Conservation (phyloP, 2,888 invertebrate genomes). For the Amiota mariae region DNA sequence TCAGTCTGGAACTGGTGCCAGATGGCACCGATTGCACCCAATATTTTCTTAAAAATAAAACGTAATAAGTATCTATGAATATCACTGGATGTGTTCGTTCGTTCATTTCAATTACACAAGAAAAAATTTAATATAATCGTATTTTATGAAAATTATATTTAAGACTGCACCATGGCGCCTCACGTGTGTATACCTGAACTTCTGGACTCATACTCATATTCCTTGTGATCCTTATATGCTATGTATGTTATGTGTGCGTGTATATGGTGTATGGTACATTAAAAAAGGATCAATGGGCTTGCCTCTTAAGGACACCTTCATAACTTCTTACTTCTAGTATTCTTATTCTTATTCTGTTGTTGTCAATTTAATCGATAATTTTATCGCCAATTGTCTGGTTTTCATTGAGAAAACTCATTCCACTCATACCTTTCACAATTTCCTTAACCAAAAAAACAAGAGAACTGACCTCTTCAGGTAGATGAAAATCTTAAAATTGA, state of each 20-base stretch:
- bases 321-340: conserved; percentile 29
- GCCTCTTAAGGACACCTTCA: conserved; percentile 27
- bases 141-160: conserved; percentile 30
- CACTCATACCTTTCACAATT: too few species aligned
- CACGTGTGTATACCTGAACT: conserved; percentile 21
- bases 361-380: conserved; percentile 50
- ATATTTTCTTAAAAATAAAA: not conserved
- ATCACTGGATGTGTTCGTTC: not conserved
- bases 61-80: not conserved
- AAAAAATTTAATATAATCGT: not conserved
- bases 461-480: conserved; percentile 6
- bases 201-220: not conserved
- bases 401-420: conserved; percentile 15
- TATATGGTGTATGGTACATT: conserved; percentile 19
- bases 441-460: not conserved
- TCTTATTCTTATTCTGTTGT: conserved; percentile 3
- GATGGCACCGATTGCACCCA: not conserved
- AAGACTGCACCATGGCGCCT: conserved; percentile 28
- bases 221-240: too few species aligned
- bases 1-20: not conserved
- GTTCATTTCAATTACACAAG: not conserved
- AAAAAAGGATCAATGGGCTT: conserved; percentile 27
- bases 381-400: conserved; percentile 66
- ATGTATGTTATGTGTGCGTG: not conserved
- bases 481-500: not conserved